These are phyloP conservation scores for Tychaedon coryphoeus DNA, from an alignment of 2,113 vertebrate genomes.

Conservation along the genomic window DNA sequence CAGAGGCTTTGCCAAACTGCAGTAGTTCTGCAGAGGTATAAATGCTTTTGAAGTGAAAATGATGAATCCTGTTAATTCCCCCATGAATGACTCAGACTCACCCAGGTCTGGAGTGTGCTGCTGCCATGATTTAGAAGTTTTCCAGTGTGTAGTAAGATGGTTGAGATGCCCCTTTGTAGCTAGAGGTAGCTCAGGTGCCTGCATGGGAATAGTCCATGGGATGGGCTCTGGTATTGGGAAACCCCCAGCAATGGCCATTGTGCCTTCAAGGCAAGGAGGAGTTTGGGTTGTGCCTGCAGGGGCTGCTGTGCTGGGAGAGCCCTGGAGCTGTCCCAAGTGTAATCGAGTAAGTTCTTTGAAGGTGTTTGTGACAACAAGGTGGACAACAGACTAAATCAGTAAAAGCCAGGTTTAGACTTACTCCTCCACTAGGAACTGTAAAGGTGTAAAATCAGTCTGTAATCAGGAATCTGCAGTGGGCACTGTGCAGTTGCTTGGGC, in stretches of 20 bases:
- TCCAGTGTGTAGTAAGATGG: neutral
- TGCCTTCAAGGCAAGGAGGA: neutral
- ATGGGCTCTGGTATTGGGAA: neutral
- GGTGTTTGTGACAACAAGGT: neutral
- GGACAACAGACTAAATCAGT: neutral
- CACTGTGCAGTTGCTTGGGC: neutral
- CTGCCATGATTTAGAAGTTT: neutral
- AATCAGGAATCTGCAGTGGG: neutral
- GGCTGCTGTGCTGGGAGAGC: neutral
- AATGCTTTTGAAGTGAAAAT: neutral
- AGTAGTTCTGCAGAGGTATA: neutral
- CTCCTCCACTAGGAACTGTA: neutral
- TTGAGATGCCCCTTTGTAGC: neutral
- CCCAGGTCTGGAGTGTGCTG: neutral
- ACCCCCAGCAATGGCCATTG: neutral
- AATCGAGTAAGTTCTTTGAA: neutral
- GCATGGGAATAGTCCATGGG: neutral
- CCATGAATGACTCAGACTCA: neutral
- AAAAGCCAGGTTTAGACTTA: neutral
- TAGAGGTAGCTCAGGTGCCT: neutral
- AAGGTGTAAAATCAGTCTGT: neutral
- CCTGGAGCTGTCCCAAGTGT: neutral
- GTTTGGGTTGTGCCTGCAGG: rapidly evolving
- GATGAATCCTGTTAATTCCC: neutral
- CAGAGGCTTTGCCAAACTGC: neutral